A percentile compares a stretch with the other conserved stretches of the same genome.
Evolutionary conservation across 2,797 vertebrate genomes (phyloP).

Genomic region (Sebastes diaconus): DNA sequence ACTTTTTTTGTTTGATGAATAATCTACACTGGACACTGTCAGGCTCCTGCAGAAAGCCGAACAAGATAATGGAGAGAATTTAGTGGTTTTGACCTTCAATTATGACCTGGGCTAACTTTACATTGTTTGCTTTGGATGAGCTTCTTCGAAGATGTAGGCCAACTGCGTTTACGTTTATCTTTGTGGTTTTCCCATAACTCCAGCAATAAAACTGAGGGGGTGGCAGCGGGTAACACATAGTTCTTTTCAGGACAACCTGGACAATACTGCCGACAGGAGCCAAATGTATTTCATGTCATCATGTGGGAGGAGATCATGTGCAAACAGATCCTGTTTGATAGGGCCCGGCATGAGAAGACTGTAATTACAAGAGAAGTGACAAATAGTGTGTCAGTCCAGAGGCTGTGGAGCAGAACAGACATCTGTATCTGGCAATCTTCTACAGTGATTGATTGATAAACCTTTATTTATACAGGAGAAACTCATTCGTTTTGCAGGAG

Average conservation of each 20-base stretch:
- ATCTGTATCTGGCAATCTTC: constrained; percentile 25
- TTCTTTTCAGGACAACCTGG: constrained; percentile 72
- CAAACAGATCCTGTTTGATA: constrained; percentile 76
- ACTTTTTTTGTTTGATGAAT: constrained; percentile 64
- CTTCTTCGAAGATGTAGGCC: constrained; percentile 71
- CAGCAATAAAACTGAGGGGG: constrained; percentile 49
- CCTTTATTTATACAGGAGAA: not conserved
- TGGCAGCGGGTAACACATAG: constrained; percentile 48
- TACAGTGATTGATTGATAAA: not conserved
- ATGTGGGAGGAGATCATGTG: constrained; percentile 71
- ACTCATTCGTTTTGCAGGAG: not conserved
- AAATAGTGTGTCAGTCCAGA: constrained; percentile 51
- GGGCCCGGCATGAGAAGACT: constrained; percentile 44
- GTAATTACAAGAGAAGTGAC: constrained; percentile 72
- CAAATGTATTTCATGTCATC: constrained; percentile 69
- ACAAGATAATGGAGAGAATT: constrained; percentile 66
- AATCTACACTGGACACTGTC: constrained; percentile 67
- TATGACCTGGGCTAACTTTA: constrained; percentile 74
- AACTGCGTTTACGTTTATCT: constrained; percentile 74
- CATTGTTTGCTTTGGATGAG: constrained; percentile 78
- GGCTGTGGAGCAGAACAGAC: constrained; percentile 39
- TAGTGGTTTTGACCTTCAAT: constrained; percentile 67
- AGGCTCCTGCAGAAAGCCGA: constrained; percentile 61
- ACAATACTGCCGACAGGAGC: constrained; percentile 66
- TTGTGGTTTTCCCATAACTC: constrained; percentile 76